Evolutionary conservation across 2,888 invertebrate species (phyloP).

Genomic region (Salpingus planirostris): DNA sequence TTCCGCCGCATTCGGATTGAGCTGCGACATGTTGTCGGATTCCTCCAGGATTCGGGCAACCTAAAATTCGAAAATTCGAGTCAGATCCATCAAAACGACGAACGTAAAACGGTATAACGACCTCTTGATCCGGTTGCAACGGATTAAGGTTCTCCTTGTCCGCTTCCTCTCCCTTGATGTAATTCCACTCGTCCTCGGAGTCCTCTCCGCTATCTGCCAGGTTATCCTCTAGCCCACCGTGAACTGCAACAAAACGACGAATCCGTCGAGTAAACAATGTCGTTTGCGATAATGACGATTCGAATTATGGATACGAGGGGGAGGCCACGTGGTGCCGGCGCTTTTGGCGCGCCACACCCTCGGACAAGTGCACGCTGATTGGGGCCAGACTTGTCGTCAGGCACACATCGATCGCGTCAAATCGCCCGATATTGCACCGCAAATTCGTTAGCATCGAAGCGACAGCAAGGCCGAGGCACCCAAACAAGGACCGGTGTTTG

Average conservation of each 20-base stretch:
- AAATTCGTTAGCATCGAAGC: too few relatives aligned
- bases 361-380: not conserved
- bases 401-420: too few relatives aligned
- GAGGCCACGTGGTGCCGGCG: too few relatives aligned
- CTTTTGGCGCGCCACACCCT: not conserved
- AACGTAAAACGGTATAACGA: constrained; percentile 7
- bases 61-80: constrained; percentile 15
- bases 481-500: too few relatives aligned
- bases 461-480: too few relatives aligned
- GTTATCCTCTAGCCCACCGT: constrained; percentile 55
- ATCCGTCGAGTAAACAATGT: not conserved
- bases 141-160: constrained; percentile 50
- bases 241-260: constrained; percentile 31
- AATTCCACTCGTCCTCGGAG: constrained; percentile 86
- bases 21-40: constrained; percentile 60
- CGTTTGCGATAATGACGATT: not conserved
- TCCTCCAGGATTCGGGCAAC: constrained; percentile 30
- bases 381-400: too few relatives aligned
- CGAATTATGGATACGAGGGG: too few relatives aligned
- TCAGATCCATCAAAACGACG: not conserved
- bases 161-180: constrained; percentile 59
- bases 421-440: too few relatives aligned
- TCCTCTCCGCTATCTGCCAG: constrained; percentile 64
- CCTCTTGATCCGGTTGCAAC: constrained; percentile 40
- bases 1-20: constrained; percentile 81